Evolutionary conservation across 2,113 vertebrate genomes (phyloP).

Genomic region (Campylorhamphus procurvoides): DNA sequence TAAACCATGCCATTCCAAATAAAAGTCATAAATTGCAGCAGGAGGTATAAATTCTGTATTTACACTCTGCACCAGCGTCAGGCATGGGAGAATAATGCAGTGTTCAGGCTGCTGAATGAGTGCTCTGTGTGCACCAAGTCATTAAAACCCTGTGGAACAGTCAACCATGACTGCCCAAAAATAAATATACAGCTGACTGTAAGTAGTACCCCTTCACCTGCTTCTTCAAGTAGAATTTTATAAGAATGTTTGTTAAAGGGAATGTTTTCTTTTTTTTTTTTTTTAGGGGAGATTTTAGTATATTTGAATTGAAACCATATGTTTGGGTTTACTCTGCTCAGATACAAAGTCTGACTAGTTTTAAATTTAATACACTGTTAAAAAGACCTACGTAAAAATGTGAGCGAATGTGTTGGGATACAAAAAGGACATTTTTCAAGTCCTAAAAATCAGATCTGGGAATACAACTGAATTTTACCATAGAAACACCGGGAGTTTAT

Average conservation of each 20-base stretch:
- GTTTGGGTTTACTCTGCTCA: constrained; percentile 15
- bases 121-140: constrained; percentile 36
- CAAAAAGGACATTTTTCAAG: constrained; percentile 20
- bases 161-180: constrained; percentile 58
- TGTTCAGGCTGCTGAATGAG: constrained; percentile 66
- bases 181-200: constrained; percentile 56
- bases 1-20: background rate
- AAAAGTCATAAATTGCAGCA: constrained; percentile 36
- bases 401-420: background rate
- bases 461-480: background rate
- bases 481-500: background rate
- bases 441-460: background rate
- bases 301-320: constrained; percentile 67
- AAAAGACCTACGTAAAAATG: constrained; percentile 35
- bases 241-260: constrained; percentile 57
- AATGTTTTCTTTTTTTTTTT: background rate
- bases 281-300: constrained; percentile 18
- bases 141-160: constrained; percentile 41
- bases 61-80: background rate
- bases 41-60: constrained; percentile 39
- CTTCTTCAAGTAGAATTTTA: constrained; percentile 58
- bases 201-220: constrained; percentile 51
- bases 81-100: constrained; percentile 35
- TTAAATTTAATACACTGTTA: constrained; percentile 48
- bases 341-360: constrained; percentile 32